These are phyloP conservation scores for Erethizon dorsatum DNA, from an alignment of 2,797 vertebrate species.

Conservation along the genomic window DNA sequence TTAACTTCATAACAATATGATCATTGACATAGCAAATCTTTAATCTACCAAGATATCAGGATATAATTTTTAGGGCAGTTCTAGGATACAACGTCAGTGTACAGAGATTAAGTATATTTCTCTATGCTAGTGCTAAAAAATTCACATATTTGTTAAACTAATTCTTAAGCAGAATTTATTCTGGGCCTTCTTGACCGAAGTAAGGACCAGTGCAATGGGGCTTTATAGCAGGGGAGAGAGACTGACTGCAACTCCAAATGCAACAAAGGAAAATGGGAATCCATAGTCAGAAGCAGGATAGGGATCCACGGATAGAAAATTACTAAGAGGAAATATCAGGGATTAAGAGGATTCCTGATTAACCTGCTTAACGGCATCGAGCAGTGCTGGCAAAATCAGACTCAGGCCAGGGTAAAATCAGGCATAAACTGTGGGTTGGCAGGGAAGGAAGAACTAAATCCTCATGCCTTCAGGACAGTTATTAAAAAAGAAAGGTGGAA, in stretches of 20 bases:
- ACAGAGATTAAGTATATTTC: background rate
- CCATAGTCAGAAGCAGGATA: rapidly evolving
- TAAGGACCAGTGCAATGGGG: background rate
- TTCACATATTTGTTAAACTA: background rate
- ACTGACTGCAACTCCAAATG: too few species aligned
- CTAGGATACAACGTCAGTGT: background rate
- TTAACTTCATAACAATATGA: background rate
- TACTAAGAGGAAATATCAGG: background rate
- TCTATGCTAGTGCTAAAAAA: background rate
- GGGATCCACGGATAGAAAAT: background rate
- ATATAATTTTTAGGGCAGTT: background rate
- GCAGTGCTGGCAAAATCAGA: background rate
- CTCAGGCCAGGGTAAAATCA: background rate
- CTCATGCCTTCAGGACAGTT: background rate
- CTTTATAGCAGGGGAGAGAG: background rate
- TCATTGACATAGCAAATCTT: background rate
- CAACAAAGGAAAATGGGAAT: background rate
- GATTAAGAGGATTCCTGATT: background rate
- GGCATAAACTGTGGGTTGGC: too few species aligned
- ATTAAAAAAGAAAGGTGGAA: background rate
- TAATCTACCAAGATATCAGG: background rate
- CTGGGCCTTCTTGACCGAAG: background rate
- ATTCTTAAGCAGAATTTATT: background rate
- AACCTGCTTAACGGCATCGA: background rate
- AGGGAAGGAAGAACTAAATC: background rate